Percentiles rank a stretch among this genome's conserved stretches.
Conservation (phyloP, 2,888 invertebrate genomes). For the Cistogaster globosa region DNA sequence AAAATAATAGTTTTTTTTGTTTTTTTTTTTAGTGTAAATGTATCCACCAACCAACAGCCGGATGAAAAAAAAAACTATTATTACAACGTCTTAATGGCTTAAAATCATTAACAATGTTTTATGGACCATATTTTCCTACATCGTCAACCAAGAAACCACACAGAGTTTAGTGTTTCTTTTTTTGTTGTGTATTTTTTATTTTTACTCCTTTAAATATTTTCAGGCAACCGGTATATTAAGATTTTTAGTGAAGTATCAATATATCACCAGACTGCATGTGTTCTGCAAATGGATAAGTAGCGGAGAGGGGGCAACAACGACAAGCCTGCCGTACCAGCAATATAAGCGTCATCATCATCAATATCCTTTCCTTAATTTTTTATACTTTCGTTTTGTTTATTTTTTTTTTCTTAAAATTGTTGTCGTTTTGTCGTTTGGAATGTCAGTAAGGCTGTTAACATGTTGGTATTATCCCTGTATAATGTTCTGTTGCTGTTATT, state of each 20-base stretch:
- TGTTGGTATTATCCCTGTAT: slow-evolving; percentile 66
- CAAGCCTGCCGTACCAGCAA: slow-evolving; percentile 38
- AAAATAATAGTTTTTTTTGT: not conserved
- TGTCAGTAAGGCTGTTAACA: slow-evolving; percentile 68
- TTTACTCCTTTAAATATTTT: not conserved
- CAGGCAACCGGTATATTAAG: slow-evolving; percentile 38
- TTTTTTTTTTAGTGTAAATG: slow-evolving; percentile 36
- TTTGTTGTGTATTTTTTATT: not conserved
- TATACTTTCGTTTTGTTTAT: not conserved
- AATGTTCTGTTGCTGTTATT: slow-evolving; percentile 46
- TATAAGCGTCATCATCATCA: slow-evolving; percentile 42
- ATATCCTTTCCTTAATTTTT: slow-evolving; percentile 22
- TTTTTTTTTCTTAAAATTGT: slow-evolving; percentile 29
- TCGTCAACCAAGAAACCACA: slow-evolving; percentile 56
- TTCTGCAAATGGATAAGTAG: slow-evolving; percentile 36
- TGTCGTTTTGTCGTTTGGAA: slow-evolving; percentile 63
- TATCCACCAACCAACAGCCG: slow-evolving; percentile 4
- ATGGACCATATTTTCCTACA: slow-evolving; percentile 65
- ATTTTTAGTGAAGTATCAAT: slow-evolving; percentile 60
- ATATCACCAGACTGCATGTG: slow-evolving; percentile 66
- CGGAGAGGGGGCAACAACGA: slow-evolving; percentile 34
- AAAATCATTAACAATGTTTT: slow-evolving; percentile 67
- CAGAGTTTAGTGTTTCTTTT: slow-evolving; percentile 5
- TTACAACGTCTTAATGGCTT: slow-evolving; percentile 70
- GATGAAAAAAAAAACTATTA: slow-evolving; percentile 8